These are phyloP conservation scores for Trachops cirrhosus DNA, from an alignment of 2,797 vertebrate species.

Conservation along the genomic window DNA sequence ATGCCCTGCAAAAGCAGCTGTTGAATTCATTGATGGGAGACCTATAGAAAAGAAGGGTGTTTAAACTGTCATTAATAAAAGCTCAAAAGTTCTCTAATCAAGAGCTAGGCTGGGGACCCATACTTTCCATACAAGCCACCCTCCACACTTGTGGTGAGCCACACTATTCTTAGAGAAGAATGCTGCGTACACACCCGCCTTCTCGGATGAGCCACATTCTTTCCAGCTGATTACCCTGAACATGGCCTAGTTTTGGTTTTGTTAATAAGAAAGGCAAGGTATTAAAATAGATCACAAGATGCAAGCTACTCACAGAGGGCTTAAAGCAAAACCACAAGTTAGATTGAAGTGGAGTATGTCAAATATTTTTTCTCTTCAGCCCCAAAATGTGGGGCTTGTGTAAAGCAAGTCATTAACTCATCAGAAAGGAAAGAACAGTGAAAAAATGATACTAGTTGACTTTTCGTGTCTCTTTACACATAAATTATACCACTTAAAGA, in stretches of 20 bases:
- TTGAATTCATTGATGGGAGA: neutral
- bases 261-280: conserved; percentile 73
- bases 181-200: conserved; percentile 57
- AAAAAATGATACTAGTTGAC: neutral
- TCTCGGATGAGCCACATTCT: conserved; percentile 65
- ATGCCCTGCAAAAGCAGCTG: neutral
- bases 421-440: neutral
- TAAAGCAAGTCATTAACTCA: neutral
- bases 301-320: conserved; percentile 72
- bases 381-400: neutral
- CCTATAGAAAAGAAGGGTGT: neutral
- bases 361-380: neutral
- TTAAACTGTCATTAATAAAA: neutral
- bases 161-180: conserved; percentile 57
- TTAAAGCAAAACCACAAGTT: conserved; percentile 72
- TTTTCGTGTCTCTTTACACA: conserved; percentile 16
- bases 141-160: neutral
- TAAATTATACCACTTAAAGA: neutral
- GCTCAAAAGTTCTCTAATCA: neutral
- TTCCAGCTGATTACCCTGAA: conserved; percentile 65
- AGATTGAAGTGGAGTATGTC: neutral
- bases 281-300: conserved; percentile 71
- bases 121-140: neutral
- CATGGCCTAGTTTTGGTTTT: conserved; percentile 59
- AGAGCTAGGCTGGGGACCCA: neutral